These are phyloP conservation scores for Ciconia boyciana DNA, from an alignment of 2,113 vertebrate species.

Conservation along the genomic window DNA sequence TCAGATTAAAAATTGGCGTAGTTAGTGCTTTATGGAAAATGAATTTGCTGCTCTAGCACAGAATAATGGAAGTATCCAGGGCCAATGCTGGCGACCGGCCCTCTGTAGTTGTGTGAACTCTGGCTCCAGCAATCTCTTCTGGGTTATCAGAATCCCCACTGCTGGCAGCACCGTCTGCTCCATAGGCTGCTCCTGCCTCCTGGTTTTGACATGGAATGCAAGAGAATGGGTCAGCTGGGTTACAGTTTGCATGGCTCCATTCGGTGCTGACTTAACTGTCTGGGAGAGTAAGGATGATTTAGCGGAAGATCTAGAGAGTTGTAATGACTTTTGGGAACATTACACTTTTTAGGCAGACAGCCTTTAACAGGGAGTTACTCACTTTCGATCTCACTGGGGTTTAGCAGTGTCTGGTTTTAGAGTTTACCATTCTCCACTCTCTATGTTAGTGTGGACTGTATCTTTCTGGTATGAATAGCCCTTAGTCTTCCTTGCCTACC, in stretches of 20 bases:
- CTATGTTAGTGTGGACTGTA: neutral
- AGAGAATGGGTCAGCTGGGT: neutral
- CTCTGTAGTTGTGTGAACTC: neutral
- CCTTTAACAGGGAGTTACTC: neutral
- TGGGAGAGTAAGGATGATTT: neutral
- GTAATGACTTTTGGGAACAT: neutral
- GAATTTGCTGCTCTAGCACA: slow-evolving; percentile 27
- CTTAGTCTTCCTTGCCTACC: neutral
- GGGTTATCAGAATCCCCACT: neutral
- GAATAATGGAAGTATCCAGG: neutral
- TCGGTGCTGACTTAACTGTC: neutral
- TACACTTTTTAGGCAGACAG: neutral
- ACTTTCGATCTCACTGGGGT: neutral
- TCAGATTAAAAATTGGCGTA: slow-evolving; percentile 20
- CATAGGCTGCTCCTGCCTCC: neutral
- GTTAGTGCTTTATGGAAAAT: slow-evolving; percentile 42
- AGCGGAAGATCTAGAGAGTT: neutral
- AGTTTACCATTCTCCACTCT: neutral
- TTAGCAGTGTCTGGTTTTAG: slow-evolving; percentile 11
- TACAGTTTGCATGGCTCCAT: neutral
- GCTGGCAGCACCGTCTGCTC: neutral
- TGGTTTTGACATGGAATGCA: neutral
- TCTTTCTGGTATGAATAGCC: neutral
- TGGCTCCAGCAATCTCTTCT: neutral
- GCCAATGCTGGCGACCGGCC: neutral